phyloP scores from a whole-genome alignment of 2,888 invertebrate species.

The Hyles lineata region DNA sequence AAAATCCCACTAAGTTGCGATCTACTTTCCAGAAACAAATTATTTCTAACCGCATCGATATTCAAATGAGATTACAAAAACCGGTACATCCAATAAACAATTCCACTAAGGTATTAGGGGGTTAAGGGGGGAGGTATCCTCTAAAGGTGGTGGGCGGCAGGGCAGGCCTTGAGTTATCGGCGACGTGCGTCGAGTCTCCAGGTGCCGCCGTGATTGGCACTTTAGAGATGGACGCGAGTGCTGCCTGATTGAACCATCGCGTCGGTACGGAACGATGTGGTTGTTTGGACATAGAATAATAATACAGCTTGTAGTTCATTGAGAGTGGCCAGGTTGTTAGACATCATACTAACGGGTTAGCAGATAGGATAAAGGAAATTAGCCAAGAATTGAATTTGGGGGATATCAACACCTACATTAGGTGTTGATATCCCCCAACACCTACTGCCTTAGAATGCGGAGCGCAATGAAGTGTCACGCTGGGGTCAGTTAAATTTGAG shows the following conservation, averaged over 20 bases:
- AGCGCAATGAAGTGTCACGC: too few species aligned
- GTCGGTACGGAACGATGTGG: background rate
- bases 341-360: too few species aligned
- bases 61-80: constrained; percentile 2
- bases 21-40: too few species aligned
- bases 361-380: too few species aligned
- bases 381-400: too few species aligned
- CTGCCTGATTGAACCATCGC: constrained; percentile 23
- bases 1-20: too few species aligned
- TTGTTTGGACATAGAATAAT: background rate
- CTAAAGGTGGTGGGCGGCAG: background rate
- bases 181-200: constrained; percentile 29
- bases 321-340: too few species aligned
- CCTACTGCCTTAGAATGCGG: too few species aligned
- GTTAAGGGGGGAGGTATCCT: background rate
- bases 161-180: constrained; percentile 25
- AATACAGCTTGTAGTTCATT: too few species aligned
- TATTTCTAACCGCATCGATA: background rate
- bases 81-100: background rate
- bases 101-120: background rate
- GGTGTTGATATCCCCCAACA: too few species aligned
- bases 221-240: constrained; percentile 36
- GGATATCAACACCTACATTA: too few species aligned
- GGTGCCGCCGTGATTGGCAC: constrained; percentile 33
- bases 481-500: too few species aligned